Conservation (phyloP, 2,888 invertebrate species). For the Drosophila subquinaria region DNA sequence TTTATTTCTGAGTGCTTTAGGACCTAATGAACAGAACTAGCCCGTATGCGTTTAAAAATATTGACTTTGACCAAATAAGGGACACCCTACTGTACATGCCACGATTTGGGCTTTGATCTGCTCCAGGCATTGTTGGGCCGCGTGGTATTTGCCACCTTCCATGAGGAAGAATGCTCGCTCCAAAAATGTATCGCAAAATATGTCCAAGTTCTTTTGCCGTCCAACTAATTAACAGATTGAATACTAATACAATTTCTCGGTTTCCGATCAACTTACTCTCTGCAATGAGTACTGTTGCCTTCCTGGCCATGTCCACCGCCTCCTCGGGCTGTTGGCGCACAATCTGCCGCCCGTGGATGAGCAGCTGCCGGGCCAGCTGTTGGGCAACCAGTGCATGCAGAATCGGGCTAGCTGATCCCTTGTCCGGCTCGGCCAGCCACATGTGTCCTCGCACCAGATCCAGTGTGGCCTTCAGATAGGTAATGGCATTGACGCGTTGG, state of each 20-base stretch:
- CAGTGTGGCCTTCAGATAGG: slow-evolving; percentile 66
- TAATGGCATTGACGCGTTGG: slow-evolving; percentile 49
- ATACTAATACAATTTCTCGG: too few relatives aligned
- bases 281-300: slow-evolving; percentile 67
- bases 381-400: slow-evolving; percentile 67
- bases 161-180: slow-evolving; percentile 68
- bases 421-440: slow-evolving; percentile 66
- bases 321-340: slow-evolving; percentile 54
- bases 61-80: too few relatives aligned
- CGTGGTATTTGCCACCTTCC: slow-evolving; percentile 61
- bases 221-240: slow-evolving; percentile 60
- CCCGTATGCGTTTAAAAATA: too few relatives aligned
- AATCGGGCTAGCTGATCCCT: slow-evolving; percentile 49
- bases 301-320: slow-evolving; percentile 64
- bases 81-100: slow-evolving; percentile 42
- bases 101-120: slow-evolving; percentile 59
- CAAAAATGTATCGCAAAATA: slow-evolving; percentile 68
- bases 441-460: slow-evolving; percentile 65
- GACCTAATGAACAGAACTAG: too few relatives aligned
- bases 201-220: slow-evolving; percentile 61
- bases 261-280: slow-evolving; percentile 65
- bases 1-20: too few relatives aligned
- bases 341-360: slow-evolving; percentile 61
- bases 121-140: slow-evolving; percentile 64
- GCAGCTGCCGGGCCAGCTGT: slow-evolving; percentile 57